Evolutionary conservation across 92 coral and sea anemone genomes (phyloP).

Genomic region (Epizoanthus stellaris): DNA sequence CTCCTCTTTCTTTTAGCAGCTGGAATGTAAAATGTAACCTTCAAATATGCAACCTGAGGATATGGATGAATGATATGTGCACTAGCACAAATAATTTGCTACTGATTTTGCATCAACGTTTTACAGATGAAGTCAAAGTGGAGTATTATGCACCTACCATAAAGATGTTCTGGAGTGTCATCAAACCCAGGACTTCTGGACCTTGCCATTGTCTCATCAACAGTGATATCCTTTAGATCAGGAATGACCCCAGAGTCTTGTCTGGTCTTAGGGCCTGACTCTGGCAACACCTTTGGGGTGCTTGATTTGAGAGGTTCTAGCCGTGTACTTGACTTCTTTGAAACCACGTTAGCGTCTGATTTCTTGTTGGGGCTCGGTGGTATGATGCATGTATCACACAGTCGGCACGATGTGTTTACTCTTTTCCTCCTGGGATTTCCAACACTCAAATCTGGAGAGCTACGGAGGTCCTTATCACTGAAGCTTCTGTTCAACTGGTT

Average conservation of each 20-base stretch:
- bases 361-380: not conserved
- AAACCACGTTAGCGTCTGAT: not conserved
- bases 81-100: no score
- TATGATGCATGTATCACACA: not conserved
- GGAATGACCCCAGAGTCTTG: not conserved
- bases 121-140: no score
- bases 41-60: no score
- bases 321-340: not conserved
- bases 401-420: not conserved
- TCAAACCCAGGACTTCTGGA: slow-evolving; percentile 28
- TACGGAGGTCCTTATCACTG: slow-evolving; percentile 22
- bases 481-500: slow-evolving; percentile 26
- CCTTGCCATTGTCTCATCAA: slow-evolving; percentile 37
- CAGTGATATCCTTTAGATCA: not conserved
- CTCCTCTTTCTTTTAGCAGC: no score
- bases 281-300: not conserved
- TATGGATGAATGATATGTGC: no score
- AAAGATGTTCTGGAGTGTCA: slow-evolving; percentile 42
- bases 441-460: slow-evolving; percentile 13
- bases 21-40: no score
- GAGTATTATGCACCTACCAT: slow-evolving; percentile 6
- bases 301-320: not conserved
- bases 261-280: not conserved
- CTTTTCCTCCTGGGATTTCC: not conserved
- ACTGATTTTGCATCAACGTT: no score